phyloP scores from a whole-genome alignment of 2,113 vertebrate genomes.

The Oostethus manadensis region DNA sequence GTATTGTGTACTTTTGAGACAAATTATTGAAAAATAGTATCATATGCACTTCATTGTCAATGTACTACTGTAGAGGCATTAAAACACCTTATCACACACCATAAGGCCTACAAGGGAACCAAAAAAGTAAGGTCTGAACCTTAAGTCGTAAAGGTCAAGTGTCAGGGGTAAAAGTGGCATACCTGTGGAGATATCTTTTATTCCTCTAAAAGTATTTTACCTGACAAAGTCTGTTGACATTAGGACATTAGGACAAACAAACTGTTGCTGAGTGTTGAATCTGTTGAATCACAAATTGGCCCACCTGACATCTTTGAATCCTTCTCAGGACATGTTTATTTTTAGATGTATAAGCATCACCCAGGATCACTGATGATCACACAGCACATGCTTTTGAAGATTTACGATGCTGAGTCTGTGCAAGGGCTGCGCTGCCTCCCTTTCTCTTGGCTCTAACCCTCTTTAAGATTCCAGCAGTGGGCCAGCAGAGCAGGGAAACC shows the following conservation, averaged over 20 bases:
- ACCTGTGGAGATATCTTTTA: too few species aligned
- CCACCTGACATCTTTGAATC: neutral
- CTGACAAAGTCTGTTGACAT: neutral
- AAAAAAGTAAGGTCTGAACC: too few species aligned
- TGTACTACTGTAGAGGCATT: too few species aligned
- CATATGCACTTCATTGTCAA: too few species aligned
- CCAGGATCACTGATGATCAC: neutral
- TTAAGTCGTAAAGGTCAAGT: too few species aligned
- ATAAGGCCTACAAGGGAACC: too few species aligned
- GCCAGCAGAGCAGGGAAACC: slow-evolving; percentile 53
- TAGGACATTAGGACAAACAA: neutral
- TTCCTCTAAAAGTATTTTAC: too few species aligned
- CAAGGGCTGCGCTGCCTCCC: slow-evolving; percentile 11
- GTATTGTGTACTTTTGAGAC: too few species aligned
- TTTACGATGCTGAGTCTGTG: slow-evolving; percentile 16
- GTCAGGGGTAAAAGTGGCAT: too few species aligned
- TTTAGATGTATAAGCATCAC: slow-evolving; percentile 4
- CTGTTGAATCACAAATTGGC: slow-evolving; percentile 4
- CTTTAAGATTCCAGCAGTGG: slow-evolving; percentile 62
- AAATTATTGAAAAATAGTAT: too few species aligned
- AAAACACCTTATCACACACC: too few species aligned
- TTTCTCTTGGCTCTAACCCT: slow-evolving; percentile 51
- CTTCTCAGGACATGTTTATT: neutral
- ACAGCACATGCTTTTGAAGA: slow-evolving; percentile 9
- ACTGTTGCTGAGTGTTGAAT: neutral